phyloP scores from a whole-genome alignment of 2,797 vertebrate species.

The Mormyrus hasselquistii region DNA sequence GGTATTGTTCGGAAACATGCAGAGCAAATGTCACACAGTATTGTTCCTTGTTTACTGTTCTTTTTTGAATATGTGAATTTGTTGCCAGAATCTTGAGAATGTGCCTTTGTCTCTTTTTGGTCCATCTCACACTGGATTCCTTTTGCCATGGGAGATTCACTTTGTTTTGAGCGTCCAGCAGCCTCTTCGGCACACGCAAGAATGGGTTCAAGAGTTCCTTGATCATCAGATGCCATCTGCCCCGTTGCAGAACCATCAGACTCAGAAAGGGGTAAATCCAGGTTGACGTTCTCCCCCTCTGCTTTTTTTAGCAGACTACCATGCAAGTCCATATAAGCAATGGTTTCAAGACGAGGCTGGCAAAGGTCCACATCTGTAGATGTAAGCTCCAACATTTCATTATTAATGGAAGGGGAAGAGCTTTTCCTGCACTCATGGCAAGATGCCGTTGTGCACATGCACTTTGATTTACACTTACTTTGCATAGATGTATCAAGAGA shows the following conservation, averaged over 20 bases:
- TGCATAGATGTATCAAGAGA: slow-evolving; percentile 38
- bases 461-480: slow-evolving; percentile 32
- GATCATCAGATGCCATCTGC: slow-evolving; percentile 47
- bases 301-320: slow-evolving; percentile 42
- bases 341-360: slow-evolving; percentile 40
- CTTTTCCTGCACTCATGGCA: slow-evolving; percentile 38
- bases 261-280: slow-evolving; percentile 31
- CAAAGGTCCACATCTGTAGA: slow-evolving; percentile 43
- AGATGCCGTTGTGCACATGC: slow-evolving; percentile 36
- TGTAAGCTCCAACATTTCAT: fast-evolving
- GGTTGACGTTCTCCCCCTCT: slow-evolving; percentile 39
- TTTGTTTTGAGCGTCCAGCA: slow-evolving; percentile 34
- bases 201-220: slow-evolving; percentile 45
- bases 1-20: slow-evolving; percentile 81
- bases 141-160: slow-evolving; percentile 39
- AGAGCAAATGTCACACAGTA: slow-evolving; percentile 80
- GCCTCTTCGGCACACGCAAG: slow-evolving; percentile 45
- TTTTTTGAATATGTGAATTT: slow-evolving; percentile 39
- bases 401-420: slow-evolving; percentile 24
- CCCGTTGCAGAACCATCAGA: slow-evolving; percentile 36
- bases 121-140: slow-evolving; percentile 38
- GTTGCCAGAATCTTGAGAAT: slow-evolving; percentile 44
- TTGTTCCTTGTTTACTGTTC: slow-evolving; percentile 48
- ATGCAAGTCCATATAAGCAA: slow-evolving; percentile 42
- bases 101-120: slow-evolving; percentile 45